A percentile compares a stretch with the other conserved stretches of the same genome.
Conservation (phyloP, 2,888 invertebrate species). For the Rotaria magnacalcarata region DNA sequence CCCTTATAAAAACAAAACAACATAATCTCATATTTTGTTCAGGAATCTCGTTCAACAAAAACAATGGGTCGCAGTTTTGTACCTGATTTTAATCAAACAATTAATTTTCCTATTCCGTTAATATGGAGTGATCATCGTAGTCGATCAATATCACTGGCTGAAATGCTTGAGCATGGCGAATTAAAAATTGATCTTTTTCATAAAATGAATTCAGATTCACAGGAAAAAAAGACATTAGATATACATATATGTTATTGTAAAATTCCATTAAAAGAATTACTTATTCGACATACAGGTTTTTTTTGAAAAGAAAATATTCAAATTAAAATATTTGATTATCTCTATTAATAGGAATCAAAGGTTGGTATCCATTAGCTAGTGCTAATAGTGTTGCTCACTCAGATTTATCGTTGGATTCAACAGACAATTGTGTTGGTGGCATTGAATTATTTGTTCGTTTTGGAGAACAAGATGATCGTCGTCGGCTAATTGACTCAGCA, state of each 20-base stretch:
- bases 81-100: slow-evolving; percentile 54
- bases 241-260: slow-evolving; percentile 1
- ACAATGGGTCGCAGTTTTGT: slow-evolving; percentile 55
- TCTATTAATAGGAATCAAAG: background rate
- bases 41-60: slow-evolving; percentile 51
- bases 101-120: slow-evolving; percentile 57
- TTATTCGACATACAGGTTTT: background rate
- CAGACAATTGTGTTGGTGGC: slow-evolving; percentile 53
- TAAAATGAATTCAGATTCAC: slow-evolving; percentile 49
- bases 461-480: slow-evolving; percentile 54
- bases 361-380: slow-evolving; percentile 14
- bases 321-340: background rate
- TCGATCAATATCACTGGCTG: slow-evolving; percentile 54
- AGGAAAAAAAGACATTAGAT: background rate
- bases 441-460: slow-evolving; percentile 55
- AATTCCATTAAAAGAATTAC: background rate
- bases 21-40: background rate
- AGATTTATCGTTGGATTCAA: background rate
- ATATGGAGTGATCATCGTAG: slow-evolving; percentile 51
- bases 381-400: background rate
- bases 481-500: slow-evolving; percentile 53
- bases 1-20: too few species aligned
- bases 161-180: slow-evolving; percentile 54
- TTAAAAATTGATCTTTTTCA: slow-evolving; percentile 56
- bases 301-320: too few species aligned